Percentiles rank a stretch among this genome's conserved stretches.
phyloP scores from a whole-genome alignment of 2,797 vertebrate species.

The Ctenopoma multispine region DNA sequence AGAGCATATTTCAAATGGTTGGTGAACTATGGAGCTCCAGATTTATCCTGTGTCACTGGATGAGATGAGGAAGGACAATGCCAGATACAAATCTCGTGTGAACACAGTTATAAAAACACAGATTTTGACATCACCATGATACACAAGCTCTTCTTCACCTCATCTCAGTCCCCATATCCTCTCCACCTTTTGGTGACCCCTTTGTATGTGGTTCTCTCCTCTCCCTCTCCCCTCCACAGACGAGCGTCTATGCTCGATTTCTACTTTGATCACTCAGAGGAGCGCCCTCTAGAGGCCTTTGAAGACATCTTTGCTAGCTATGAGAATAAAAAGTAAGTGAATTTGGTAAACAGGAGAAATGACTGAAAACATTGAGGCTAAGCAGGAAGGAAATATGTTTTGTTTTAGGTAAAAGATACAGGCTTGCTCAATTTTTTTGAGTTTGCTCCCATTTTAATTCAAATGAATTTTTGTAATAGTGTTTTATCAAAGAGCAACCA shows the following conservation, averaged over 20 bases:
- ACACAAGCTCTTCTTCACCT: slow-evolving; percentile 44
- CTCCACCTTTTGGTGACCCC: slow-evolving; percentile 77
- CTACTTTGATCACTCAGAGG: slow-evolving; percentile 98
- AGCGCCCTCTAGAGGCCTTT: slow-evolving; percentile 95
- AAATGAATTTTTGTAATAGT: not conserved
- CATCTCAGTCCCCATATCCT: slow-evolving; percentile 56
- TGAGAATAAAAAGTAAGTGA: slow-evolving; percentile 99
- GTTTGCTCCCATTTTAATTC: slow-evolving; percentile 35
- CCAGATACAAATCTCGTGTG: slow-evolving; percentile 8
- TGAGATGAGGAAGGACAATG: slow-evolving; percentile 55
- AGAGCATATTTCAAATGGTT: slow-evolving; percentile 34
- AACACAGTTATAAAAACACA: slow-evolving; percentile 6
- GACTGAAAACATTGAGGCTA: slow-evolving; percentile 71
- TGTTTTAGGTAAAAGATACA: slow-evolving; percentile 14
- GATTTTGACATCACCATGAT: not conserved
- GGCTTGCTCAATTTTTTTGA: slow-evolving; percentile 55
- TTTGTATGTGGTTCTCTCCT: slow-evolving; percentile 84
- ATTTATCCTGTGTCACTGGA: slow-evolving; percentile 41
- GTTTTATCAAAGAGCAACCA: not conserved
- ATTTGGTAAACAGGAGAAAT: slow-evolving; percentile 63
- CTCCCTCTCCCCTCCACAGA: slow-evolving; percentile 88
- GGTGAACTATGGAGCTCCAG: slow-evolving; percentile 42
- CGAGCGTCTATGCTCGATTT: slow-evolving; percentile 96
- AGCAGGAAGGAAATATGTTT: slow-evolving; percentile 68
- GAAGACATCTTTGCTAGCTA: slow-evolving; percentile 99